Evolutionary conservation across 2,888 invertebrate species (phyloP).

Genomic region (Atherix ibis): DNA sequence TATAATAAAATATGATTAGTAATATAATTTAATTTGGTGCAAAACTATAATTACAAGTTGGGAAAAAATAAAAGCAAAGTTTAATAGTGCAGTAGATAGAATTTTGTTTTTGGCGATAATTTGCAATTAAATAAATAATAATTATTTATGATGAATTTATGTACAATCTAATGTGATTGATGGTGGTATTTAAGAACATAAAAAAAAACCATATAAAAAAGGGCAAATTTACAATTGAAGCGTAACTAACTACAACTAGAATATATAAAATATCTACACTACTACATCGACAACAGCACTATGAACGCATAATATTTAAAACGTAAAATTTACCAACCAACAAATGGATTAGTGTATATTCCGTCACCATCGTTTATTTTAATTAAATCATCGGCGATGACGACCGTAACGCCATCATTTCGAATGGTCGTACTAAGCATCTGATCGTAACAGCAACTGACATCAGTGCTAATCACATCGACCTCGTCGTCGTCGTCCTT

Average conservation of each 20-base stretch:
- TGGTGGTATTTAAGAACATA: too few relatives aligned
- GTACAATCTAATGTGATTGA: too few relatives aligned
- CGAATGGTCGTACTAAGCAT: conserved; percentile 12
- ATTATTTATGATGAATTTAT: too few relatives aligned
- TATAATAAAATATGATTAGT: too few relatives aligned
- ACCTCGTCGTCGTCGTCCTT: conserved; percentile 31
- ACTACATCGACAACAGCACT: too few relatives aligned
- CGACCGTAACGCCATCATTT: conserved; percentile 23
- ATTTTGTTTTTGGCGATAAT: too few relatives aligned
- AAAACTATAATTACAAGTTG: too few relatives aligned
- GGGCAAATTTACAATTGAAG: conserved; percentile 3
- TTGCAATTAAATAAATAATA: too few relatives aligned
- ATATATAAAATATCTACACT: conserved; percentile 8
- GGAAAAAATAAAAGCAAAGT: too few relatives aligned
- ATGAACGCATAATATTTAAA: too few relatives aligned
- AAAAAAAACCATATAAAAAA: conserved; percentile 4
- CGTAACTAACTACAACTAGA: neutral
- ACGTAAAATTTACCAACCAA: conserved; percentile 34
- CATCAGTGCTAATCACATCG: conserved; percentile 31
- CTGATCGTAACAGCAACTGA: conserved; percentile 30
- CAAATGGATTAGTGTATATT: conserved; percentile 33
- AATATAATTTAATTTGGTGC: too few relatives aligned
- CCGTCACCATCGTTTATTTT: conserved; percentile 24
- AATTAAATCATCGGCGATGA: conserved; percentile 22
- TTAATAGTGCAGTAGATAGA: too few relatives aligned